Conservation (phyloP, 2,797 vertebrate genomes). For the Tarsius wallacei region DNA sequence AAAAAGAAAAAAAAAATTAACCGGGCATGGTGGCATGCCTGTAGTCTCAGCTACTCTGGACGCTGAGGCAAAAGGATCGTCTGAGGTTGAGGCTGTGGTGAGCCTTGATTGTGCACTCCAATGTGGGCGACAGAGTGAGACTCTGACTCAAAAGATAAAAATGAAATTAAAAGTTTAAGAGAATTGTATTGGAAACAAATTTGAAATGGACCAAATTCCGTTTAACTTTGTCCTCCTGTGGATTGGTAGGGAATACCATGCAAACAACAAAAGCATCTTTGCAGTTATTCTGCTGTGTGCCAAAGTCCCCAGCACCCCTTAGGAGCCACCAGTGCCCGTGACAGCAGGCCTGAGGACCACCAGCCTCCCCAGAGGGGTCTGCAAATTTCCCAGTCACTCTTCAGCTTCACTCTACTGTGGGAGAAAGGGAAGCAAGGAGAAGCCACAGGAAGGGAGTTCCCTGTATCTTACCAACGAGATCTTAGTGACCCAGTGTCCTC, state of each 20-base stretch:
- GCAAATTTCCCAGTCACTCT: not conserved
- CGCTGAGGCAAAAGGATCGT: too few relatives aligned
- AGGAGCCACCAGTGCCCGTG: not conserved
- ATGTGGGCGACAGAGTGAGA: too few relatives aligned
- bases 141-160: too few relatives aligned
- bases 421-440: not conserved
- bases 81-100: too few relatives aligned
- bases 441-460: not conserved
- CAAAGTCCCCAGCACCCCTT: not conserved
- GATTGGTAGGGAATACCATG: not conserved
- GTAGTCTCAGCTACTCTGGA: too few relatives aligned
- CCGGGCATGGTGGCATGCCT: too few relatives aligned
- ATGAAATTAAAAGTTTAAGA: constrained; percentile 30
- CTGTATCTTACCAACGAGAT: not conserved
- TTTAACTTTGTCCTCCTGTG: not conserved
- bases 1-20: too few relatives aligned
- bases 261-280: not conserved
- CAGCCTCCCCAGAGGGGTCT: not conserved
- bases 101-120: too few relatives aligned
- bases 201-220: not conserved
- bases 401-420: fast-evolving
- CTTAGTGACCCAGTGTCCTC: not conserved
- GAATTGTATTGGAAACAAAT: not conserved
- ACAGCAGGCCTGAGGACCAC: not conserved
- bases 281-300: not conserved